Base-by-base conservation (phyloP, 2,113 vertebrate genomes). In the Corvus moneduloides region DNA sequence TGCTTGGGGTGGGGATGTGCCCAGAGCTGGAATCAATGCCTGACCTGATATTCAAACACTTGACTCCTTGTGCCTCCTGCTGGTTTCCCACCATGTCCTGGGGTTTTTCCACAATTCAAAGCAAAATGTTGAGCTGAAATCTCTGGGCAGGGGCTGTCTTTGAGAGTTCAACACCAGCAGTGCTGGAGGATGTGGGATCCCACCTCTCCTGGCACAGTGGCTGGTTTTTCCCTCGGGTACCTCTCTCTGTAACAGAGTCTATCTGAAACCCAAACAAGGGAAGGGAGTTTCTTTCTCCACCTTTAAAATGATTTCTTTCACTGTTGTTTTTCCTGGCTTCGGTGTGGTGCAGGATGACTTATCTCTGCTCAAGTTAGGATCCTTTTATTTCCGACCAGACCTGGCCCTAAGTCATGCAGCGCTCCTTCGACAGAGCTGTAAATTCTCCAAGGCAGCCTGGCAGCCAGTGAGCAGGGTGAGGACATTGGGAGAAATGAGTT, bases 181-280 rank as follows among this genome's bases (percentile, higher is more conserved):
- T 23, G 30, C 59, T 61, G 69, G 67, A 35, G 61, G 80, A 3
- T 1, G 24, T 14, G 16, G 15, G 28, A 55, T 59, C 62, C 56
- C 7, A 1, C 26, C 6, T 54, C 43, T 27, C 78, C 68, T 1
- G 1, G 23, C 2, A 0, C 1, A 1, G 3, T 7, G 44, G 16
- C 35, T 82, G 26, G 7, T 27, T 49, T 61, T 18, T 74, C 9
- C n/a, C 66, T 16, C 37, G 35, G 33, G 11, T n/a, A 18, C 24
- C 18, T 52, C 24, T 61, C 30, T 78, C 39, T 6, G 1, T 28
- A 22, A 51, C 33, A 68, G 30, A 20, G 54, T 48, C n/a, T 22
- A 10, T 24, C 48, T 33, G 39, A 81, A 90, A n/a, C 32, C 44
- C 77, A 76, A 51, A 32, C 43, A 27, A 73, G 64, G 46, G 13